Base-by-base conservation (phyloP, 1,140 invertebrate species). In the Theocolax elegans region DNA sequence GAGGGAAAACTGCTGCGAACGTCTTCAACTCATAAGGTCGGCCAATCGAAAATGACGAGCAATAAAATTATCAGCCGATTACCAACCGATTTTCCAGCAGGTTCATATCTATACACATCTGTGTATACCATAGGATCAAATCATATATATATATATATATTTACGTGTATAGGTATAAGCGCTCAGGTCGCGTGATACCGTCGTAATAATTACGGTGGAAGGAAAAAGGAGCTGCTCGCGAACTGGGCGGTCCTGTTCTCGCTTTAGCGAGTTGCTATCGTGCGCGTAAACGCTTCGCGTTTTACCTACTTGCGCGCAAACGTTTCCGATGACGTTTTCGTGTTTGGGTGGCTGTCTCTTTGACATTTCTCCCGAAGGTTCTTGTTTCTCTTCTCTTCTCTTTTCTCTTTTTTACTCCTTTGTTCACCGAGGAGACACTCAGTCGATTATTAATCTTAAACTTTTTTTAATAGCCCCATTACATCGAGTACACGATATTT, bases 201-300 rank as follows among this genome's bases (percentile, higher is more conserved):
- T 74, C 74, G 82, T 79, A 85, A 84, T 85, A 6, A 35, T 35
- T 85, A 83, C 78, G 79, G 77, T 80, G 83, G 83, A 83, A 35
- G 31, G 31, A 83, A 83, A 70, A 67, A 72, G 51, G 23, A 13
- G 67, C 68, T 64, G 53, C 49, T 31, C 65, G 74, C 71, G 38
- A 62, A 69, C 51, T 75, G 70, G 74, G 66, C 66, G 75, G 73
- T 70, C 69, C 72, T 79, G 80, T 81, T 81, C 79, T 82, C 80
- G 77, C 79, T 81, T 81, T 77, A 79, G 72, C 79, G 74, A 79
- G 81, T 79, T 59, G 74, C 68, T 80, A 80, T 80, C 81, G 81
- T 82, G 81, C 80, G 75, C 78, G 77, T 83, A 83, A 83, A 83
- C 76, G 82, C 76, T 73, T 76, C 59, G 69, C 74, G 72, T 80